phyloP scores from a whole-genome alignment of 1,140 invertebrate species.

The Drosophila ercepeae region DNA sequence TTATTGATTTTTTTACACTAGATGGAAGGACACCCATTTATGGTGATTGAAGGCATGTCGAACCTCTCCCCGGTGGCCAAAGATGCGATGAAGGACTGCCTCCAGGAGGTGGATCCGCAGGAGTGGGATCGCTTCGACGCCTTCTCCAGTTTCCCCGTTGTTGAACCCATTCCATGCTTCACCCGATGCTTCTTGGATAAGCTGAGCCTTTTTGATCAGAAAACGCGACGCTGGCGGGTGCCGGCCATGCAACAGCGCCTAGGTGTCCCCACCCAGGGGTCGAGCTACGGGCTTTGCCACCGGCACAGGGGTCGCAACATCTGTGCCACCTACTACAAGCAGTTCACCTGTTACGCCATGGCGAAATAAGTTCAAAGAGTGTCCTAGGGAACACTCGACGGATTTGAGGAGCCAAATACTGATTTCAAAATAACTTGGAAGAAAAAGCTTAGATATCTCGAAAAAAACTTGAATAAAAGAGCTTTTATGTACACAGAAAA shows the following conservation, averaged over 20 bases:
- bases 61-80: constrained; percentile 54
- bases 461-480: too few species aligned
- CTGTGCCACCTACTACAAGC: constrained; percentile 63
- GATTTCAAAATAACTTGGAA: too few species aligned
- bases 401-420: too few species aligned
- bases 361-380: constrained; percentile 11
- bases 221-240: constrained; percentile 60
- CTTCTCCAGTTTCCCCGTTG: constrained; percentile 49
- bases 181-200: constrained; percentile 65
- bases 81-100: constrained; percentile 71
- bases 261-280: constrained; percentile 49
- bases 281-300: constrained; percentile 29
- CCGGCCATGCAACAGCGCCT: constrained; percentile 48
- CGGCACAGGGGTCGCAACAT: constrained; percentile 40
- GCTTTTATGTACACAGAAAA: neutral
- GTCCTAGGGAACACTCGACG: neutral
- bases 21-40: constrained; percentile 72
- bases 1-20: constrained; percentile 10
- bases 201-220: constrained; percentile 59
- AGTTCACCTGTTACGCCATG: constrained; percentile 69
- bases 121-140: constrained; percentile 55
- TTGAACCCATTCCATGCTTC: constrained; percentile 72
- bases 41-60: constrained; percentile 66
- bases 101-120: constrained; percentile 48
- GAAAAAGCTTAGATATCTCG: too few species aligned